Evolutionary conservation across 2,113 vertebrate species (phyloP).

Genomic region (Sphyrna mokarran): DNA sequence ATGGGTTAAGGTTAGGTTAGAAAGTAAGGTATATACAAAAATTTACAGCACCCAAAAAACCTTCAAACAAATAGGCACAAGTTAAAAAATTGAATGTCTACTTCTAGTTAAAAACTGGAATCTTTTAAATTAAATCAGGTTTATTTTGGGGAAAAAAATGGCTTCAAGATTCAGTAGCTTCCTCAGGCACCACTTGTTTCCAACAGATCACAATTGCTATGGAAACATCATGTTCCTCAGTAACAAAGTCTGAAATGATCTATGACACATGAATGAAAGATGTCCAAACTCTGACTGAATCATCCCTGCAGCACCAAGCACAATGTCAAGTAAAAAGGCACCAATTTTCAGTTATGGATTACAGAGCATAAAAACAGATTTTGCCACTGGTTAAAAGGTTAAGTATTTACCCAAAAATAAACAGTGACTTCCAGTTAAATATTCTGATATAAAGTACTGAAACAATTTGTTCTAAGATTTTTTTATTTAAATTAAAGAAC

Average conservation of each 20-base stretch:
- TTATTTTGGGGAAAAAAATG: background rate
- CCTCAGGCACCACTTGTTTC: slow-evolving; percentile 60
- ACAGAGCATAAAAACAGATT: slow-evolving; percentile 30
- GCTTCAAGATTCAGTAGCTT: slow-evolving; percentile 51
- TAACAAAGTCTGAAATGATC: slow-evolving; percentile 53
- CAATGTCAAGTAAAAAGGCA: slow-evolving; percentile 40
- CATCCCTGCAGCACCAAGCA: slow-evolving; percentile 42
- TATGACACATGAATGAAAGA: slow-evolving; percentile 52
- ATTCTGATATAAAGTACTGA: slow-evolving; percentile 35
- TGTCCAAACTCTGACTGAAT: slow-evolving; percentile 49
- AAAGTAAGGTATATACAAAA: background rate
- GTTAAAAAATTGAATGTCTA: background rate
- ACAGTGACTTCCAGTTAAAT: slow-evolving; percentile 39
- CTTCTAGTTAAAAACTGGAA: background rate
- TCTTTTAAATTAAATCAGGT: background rate
- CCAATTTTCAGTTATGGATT: slow-evolving; percentile 42
- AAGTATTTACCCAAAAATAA: slow-evolving; percentile 48
- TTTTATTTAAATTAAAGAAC: too few relatives aligned
- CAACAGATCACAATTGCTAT: slow-evolving; percentile 65
- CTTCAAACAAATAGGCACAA: background rate
- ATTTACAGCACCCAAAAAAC: background rate
- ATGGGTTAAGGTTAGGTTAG: too few relatives aligned
- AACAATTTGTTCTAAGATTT: slow-evolving; percentile 18
- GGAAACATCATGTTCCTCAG: slow-evolving; percentile 62
- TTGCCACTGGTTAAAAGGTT: slow-evolving; percentile 41